A percentile compares a stretch with the other conserved stretches of the same genome.
phyloP scores from a whole-genome alignment of 2,113 vertebrate genomes.

The Sapayoa aenigma region DNA sequence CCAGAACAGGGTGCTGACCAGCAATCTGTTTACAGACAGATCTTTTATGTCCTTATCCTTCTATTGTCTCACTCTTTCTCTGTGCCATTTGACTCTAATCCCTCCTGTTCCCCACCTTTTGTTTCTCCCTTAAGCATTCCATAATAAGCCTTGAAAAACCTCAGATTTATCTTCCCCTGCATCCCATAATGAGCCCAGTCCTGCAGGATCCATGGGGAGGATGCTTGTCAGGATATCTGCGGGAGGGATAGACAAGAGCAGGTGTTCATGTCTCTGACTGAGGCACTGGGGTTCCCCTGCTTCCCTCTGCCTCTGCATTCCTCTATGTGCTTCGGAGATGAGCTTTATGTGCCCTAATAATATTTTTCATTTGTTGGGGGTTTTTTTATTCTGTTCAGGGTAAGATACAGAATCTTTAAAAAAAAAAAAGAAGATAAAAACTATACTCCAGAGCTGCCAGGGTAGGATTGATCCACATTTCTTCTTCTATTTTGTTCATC shows the following conservation, averaged over 20 bases:
- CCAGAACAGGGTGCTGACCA: not conserved
- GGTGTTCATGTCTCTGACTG: not conserved
- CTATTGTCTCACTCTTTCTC: not conserved
- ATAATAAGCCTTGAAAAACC: not conserved
- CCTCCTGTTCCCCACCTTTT: not conserved
- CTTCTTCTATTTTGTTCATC: not conserved
- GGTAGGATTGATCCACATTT: not conserved
- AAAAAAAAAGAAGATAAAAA: not conserved
- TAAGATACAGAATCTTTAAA: not conserved
- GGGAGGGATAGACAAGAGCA: rapidly evolving
- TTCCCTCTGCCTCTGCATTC: not conserved
- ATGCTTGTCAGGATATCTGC: not conserved
- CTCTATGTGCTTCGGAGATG: not conserved
- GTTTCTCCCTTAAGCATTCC: not conserved
- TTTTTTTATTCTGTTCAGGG: rapidly evolving
- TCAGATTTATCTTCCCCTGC: not conserved
- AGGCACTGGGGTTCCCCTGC: not conserved
- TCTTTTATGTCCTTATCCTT: not conserved
- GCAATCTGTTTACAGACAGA: not conserved
- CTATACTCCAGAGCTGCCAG: not conserved
- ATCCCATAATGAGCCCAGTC: not conserved
- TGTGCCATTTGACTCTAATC: not conserved
- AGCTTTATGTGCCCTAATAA: not conserved
- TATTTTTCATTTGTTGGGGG: not conserved
- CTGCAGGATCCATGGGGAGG: rapidly evolving